Base-by-base conservation (phyloP, 2,113 vertebrate species). In the Poecilia latipinna region DNA sequence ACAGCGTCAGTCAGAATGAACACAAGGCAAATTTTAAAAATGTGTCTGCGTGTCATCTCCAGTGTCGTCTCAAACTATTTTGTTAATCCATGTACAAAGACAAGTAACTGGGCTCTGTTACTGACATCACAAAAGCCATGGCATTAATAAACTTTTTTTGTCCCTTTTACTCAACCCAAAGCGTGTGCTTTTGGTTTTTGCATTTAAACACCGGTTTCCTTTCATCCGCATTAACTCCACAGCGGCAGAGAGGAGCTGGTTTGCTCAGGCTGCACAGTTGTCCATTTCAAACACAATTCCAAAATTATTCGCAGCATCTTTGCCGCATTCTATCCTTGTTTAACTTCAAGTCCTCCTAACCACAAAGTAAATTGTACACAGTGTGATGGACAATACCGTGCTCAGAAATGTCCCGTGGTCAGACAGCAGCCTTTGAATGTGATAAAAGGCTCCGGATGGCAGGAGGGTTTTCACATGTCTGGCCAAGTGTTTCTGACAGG, bases 401-500 rank as follows among this genome's bases (percentile, higher is more conserved):
- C 82, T 86, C 75, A 64, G 73, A 82, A 74, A 82, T 79, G 76
- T 88, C 74, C 66, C 73, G 61, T 78, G 86, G 82, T 86, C 79
- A 78, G 85, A 86, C 64, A 80, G 75, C 67, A 75, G 74, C 72
- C 82, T 87, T 86, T 93, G 90, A 74, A 85, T 83, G 81, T 83
- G 86, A 85, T 89, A 91, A 91, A 87, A 88, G 85, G 80, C 80
- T 85, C 65, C 24, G 61, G 77, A 77, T 86, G 84, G 85, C 77
- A 84, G 71, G 61, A 35, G 31, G 79, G 61, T 86, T 84, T 88
- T 86, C 82, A 90, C 72, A 31, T 76, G 79, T 82, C 79, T 63
- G 68, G 80, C 67, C 84, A 79, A 86, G 85, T 91, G 80, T 88
- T 85, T 83, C 69, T 88, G 89, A 91, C 86, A 86, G 89, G 79